A percentile compares a stretch with the other conserved stretches of the same genome.
Evolutionary conservation across 2,113 vertebrate species (phyloP).

Genomic region (Nyctereutes procyonoides): DNA sequence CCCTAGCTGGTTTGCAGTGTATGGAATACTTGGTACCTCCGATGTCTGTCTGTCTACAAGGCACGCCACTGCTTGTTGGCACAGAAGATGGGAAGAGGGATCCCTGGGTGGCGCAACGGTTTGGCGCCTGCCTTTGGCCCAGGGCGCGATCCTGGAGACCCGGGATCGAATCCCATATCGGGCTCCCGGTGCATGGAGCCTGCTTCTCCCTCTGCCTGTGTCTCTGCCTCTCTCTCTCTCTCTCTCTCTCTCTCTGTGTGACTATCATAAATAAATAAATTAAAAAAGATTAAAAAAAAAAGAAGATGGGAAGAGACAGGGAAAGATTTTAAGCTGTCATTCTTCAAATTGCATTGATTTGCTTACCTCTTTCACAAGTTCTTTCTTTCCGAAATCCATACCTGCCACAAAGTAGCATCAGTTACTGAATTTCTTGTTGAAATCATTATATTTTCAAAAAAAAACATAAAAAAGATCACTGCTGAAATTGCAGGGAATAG

Average conservation of each 20-base stretch:
- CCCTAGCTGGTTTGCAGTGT: not conserved
- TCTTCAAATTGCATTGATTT: not conserved
- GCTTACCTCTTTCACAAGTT: not conserved
- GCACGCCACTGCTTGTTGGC: not conserved
- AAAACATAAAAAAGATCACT: not conserved
- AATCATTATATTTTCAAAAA: not conserved
- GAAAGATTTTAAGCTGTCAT: not conserved
- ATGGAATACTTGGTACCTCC: not conserved
- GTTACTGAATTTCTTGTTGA: constrained; percentile 16
- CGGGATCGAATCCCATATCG: too few relatives aligned
- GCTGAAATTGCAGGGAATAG: not conserved
- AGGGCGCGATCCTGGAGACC: too few relatives aligned
- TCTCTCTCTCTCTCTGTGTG: too few relatives aligned
- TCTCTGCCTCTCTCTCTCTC: too few relatives aligned
- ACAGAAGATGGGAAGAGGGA: not conserved
- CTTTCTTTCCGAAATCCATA: not conserved
- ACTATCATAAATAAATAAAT: too few relatives aligned
- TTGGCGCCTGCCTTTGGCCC: too few relatives aligned
- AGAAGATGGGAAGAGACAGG: not conserved
- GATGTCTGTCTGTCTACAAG: not conserved
- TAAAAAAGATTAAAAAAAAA: too few relatives aligned
- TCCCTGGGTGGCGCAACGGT: too few relatives aligned
- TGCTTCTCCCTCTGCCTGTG: too few relatives aligned
- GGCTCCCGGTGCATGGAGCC: too few relatives aligned
- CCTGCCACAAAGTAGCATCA: not conserved